A percentile compares a stretch with the other conserved stretches of the same genome.
These are phyloP conservation scores for Sinosuthora webbiana DNA, from an alignment of 2,113 vertebrate species.

Conservation along the genomic window DNA sequence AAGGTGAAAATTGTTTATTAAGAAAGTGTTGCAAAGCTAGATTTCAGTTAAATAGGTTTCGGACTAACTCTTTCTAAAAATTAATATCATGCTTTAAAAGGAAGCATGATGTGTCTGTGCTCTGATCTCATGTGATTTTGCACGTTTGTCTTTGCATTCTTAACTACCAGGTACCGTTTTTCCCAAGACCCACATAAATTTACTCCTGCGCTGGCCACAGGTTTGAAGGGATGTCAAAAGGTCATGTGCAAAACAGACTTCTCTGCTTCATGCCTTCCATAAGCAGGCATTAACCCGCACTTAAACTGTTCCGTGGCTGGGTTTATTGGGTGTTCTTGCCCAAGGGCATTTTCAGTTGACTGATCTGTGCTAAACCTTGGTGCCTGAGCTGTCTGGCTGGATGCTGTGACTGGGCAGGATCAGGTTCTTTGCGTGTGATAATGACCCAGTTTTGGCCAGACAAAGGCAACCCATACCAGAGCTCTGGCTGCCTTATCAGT, in stretches of 20 bases:
- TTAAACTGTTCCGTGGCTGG: background rate
- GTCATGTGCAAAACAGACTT: background rate
- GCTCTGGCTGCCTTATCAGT: background rate
- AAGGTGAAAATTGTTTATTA: conserved; percentile 24
- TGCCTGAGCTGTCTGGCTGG: background rate
- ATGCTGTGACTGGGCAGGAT: background rate
- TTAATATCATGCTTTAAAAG: background rate
- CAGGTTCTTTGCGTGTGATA: background rate
- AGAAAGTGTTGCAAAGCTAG: background rate
- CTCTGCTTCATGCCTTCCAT: background rate
- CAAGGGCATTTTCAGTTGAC: background rate
- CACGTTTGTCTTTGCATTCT: background rate
- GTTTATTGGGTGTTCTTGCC: conserved; percentile 3
- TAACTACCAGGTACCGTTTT: background rate
- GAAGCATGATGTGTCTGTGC: background rate
- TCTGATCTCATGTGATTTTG: background rate
- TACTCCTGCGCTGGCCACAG: background rate
- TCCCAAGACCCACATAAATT: background rate
- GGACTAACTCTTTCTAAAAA: background rate
- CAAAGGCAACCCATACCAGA: background rate
- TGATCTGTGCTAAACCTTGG: background rate
- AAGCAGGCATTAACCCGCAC: background rate
- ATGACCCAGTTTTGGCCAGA: background rate
- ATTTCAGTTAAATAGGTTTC: background rate
- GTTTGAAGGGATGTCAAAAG: background rate